These are phyloP conservation scores for Oscheius sp. DNA, from an alignment of 1,140 invertebrate species.

Conservation along the genomic window DNA sequence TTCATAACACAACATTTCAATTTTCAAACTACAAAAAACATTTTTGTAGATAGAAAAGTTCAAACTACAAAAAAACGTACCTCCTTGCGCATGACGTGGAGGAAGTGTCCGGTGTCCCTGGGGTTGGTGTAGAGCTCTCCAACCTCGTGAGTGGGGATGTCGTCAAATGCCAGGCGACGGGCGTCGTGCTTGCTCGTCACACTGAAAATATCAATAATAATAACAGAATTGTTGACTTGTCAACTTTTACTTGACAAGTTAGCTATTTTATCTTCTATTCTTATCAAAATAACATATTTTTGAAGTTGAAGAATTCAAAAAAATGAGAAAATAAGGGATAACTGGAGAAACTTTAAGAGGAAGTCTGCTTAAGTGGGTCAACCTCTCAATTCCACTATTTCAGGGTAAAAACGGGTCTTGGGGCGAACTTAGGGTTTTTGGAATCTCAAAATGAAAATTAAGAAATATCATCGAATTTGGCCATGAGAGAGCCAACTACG, in stretches of 20 bases:
- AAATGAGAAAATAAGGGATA: too few species aligned
- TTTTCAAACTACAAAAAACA: not conserved
- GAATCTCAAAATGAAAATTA: not conserved
- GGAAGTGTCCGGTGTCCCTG: slow-evolving; percentile 47
- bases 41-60: not conserved
- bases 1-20: not conserved
- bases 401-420: not conserved
- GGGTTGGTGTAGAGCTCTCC: slow-evolving; percentile 55
- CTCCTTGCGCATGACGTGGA: slow-evolving; percentile 53
- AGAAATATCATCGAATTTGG: too few species aligned
- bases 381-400: slow-evolving; percentile 17
- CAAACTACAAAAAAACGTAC: slow-evolving; percentile 20
- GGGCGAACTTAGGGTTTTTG: not conserved
- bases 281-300: not conserved
- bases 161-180: slow-evolving; percentile 40
- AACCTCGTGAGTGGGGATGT: slow-evolving; percentile 45
- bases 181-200: slow-evolving; percentile 42
- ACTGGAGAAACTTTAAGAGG: not conserved
- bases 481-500: too few species aligned
- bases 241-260: too few species aligned
- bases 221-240: too few species aligned
- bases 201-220: slow-evolving; percentile 28
- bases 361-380: not conserved
- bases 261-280: not conserved
- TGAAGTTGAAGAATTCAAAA: not conserved